Percentiles rank a stretch among this genome's conserved stretches.
These are phyloP conservation scores for Conistra vaccinii DNA, from an alignment of 2,888 invertebrate genomes.

Conservation along the genomic window DNA sequence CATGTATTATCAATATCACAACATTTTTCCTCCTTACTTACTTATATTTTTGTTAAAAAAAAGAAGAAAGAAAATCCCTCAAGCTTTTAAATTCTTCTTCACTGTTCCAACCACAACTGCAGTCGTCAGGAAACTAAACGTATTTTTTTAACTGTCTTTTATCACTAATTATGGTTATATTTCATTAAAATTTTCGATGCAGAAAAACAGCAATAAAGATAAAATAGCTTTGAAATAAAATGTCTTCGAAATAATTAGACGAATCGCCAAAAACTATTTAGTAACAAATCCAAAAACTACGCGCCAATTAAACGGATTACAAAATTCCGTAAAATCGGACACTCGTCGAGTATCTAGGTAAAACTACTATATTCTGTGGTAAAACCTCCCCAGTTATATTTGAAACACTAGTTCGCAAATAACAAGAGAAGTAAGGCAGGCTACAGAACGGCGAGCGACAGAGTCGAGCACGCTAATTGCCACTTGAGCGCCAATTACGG, in stretches of 20 bases:
- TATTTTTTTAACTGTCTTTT: too few relatives aligned
- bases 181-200: too few relatives aligned
- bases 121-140: too few relatives aligned
- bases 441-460: constrained; percentile 74
- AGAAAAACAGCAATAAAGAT: neutral
- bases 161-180: too few relatives aligned
- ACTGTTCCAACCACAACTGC: neutral
- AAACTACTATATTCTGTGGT: neutral
- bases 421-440: constrained; percentile 76
- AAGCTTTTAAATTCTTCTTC: neutral
- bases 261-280: constrained; percentile 8
- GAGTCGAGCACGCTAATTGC: constrained; percentile 85
- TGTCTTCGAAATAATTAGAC: neutral
- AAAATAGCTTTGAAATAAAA: neutral
- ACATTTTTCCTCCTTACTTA: too few relatives aligned
- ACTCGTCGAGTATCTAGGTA: constrained; percentile 46
- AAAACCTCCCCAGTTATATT: constrained; percentile 62
- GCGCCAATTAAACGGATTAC: constrained; percentile 53
- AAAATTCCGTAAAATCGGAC: constrained; percentile 55
- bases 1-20: too few relatives aligned
- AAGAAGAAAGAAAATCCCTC: too few relatives aligned
- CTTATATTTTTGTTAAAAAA: too few relatives aligned
- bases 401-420: constrained; percentile 72
- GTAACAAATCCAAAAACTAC: neutral
- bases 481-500: constrained; percentile 88